Conservation (phyloP, 2,888 invertebrate genomes). For the Stenchaetothrips biformis region DNA sequence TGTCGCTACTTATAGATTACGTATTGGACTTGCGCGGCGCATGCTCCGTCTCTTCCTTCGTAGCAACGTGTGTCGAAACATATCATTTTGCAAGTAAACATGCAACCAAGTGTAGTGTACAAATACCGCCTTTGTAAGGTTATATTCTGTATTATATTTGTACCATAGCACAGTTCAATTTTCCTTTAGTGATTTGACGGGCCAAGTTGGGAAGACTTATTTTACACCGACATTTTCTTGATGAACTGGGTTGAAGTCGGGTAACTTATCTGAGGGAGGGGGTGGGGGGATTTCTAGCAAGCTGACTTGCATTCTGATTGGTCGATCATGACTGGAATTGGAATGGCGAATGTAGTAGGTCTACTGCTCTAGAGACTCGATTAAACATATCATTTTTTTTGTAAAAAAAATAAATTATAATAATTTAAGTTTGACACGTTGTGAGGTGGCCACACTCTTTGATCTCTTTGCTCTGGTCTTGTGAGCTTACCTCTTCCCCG, state of each 20-base stretch:
- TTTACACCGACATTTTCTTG: constrained; percentile 12
- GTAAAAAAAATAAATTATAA: neutral
- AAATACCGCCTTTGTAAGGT: neutral
- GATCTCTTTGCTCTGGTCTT: constrained; percentile 22
- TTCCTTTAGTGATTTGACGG: neutral
- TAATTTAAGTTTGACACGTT: constrained; percentile 2
- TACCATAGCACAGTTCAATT: constrained; percentile 17
- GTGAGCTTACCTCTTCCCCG: constrained; percentile 13
- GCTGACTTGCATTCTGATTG: constrained; percentile 6
- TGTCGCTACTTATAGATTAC: neutral
- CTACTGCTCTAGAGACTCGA: constrained; percentile 21
- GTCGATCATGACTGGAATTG: constrained; percentile 5
- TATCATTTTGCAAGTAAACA: neutral
- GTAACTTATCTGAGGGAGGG: constrained; percentile 12
- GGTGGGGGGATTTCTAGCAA: neutral
- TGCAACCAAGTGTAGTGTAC: neutral
- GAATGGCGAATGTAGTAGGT: neutral
- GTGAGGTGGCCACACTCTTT: constrained; percentile 21
- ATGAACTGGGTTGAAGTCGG: neutral
- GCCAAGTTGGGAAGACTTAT: constrained; percentile 7
- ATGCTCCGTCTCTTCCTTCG: constrained; percentile 5
- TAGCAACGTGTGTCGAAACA: constrained; percentile 8
- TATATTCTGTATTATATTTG: constrained; percentile 25
- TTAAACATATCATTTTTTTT: constrained; percentile 19
- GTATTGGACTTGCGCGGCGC: neutral